A percentile compares a stretch with the other conserved stretches of the same genome.
phyloP scores from a whole-genome alignment of 2,113 vertebrate genomes.

The Rhea pennata region DNA sequence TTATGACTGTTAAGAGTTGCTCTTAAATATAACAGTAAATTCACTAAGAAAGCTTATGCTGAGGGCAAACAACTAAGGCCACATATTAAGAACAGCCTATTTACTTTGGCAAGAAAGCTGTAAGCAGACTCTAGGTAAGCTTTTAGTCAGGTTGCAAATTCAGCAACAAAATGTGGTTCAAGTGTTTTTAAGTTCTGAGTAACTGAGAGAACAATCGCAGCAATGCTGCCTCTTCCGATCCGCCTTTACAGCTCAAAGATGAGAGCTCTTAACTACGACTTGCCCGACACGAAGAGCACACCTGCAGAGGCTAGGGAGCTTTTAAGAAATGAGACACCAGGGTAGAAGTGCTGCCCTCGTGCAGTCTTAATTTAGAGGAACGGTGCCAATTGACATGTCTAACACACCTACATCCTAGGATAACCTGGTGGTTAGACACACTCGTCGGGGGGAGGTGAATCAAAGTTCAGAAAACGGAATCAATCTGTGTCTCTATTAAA shows the following conservation, averaged over 20 bases:
- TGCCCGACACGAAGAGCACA: neutral
- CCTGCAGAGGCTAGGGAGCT: neutral
- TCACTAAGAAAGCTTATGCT: neutral
- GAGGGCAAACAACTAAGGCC: neutral
- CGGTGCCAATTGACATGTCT: neutral
- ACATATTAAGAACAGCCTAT: neutral
- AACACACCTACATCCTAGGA: neutral
- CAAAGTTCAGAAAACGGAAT: neutral
- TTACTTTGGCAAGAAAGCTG: conserved; percentile 16
- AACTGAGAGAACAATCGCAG: neutral
- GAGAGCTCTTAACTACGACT: neutral
- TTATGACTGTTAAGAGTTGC: neutral
- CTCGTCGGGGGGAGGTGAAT: neutral
- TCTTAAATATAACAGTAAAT: neutral
- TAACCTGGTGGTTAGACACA: neutral
- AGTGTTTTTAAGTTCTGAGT: conserved; percentile 22
- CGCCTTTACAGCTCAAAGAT: neutral
- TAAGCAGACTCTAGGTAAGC: neutral
- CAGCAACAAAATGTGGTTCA: neutral
- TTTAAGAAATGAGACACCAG: neutral
- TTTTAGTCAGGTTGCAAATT: conserved; percentile 29
- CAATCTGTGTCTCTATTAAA: neutral
- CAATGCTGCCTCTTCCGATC: neutral
- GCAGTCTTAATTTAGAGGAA: neutral
- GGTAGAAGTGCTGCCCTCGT: neutral